Evolutionary conservation across 2,888 invertebrate species (phyloP), one percentile per base, ranked within the genome.

Genomic region (Phorcus lineatus): DNA sequence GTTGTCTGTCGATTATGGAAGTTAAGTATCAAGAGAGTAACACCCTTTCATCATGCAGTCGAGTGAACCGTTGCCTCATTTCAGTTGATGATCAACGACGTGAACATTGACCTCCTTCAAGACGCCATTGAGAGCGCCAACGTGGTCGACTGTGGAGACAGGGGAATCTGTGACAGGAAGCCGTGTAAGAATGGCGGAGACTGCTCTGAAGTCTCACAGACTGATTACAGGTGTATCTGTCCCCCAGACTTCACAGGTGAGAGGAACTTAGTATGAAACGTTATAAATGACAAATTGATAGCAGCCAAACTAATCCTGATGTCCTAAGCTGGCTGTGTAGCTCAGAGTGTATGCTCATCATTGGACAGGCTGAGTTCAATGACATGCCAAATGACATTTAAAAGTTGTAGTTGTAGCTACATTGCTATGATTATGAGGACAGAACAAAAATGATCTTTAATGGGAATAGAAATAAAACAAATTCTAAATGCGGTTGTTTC

Each of bases 61-160:
- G 1, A 47, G 47, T 47, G 1, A 4, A 7, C 7, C 6, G 13
- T 6, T 47, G 13, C 57, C 28, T 31, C 77, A 2, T 28, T 54
- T 81, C 67, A 96, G 96, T 94, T 97, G 53, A 95, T 95, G 87
- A 94, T 97, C 54, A 95, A 95, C 77, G 95, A 95, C 28, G 93
- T 94, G 74, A 94, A 95, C 74, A 93, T 97, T 47, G 95, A 96
- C 88, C 94, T 97, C 78, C 94, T 96, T 36, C 95, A 95, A 84
- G 88, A 88, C 24, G 95, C 96, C 2, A 94, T 96, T 70, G 96
- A 96, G 89, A 96, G 97, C 0, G 96, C 96, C 0, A 97, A 97
- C 91, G 95, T 98, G 1, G 95, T 95, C 80, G 96, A 97, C 89
- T 97, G 97, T 92, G 94, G 94, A 13, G 93, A 93, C 9, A 93